phyloP scores from a whole-genome alignment of 2,113 vertebrate genomes.

The Bujurquina vittata region DNA sequence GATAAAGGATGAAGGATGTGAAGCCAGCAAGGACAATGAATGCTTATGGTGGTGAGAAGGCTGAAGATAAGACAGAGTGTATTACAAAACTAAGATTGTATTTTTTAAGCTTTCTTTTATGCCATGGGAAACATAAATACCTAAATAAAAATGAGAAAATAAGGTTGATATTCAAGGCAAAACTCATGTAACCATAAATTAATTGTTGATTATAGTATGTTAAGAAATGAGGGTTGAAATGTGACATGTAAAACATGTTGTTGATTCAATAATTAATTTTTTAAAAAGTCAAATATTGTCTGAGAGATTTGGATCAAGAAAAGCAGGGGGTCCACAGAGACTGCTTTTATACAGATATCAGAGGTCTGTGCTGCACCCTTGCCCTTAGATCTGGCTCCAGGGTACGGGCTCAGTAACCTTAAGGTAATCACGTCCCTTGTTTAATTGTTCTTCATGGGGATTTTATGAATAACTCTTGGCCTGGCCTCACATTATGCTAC shows the following conservation, averaged over 20 bases:
- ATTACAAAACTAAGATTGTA: not conserved
- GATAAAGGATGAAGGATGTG: not conserved
- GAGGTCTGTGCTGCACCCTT: too few relatives aligned
- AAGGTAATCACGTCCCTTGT: too few relatives aligned
- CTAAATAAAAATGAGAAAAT: not conserved
- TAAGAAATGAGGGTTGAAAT: not conserved
- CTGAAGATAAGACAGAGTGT: not conserved
- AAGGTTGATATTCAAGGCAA: not conserved
- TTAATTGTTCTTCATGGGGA: too few relatives aligned
- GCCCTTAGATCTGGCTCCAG: not conserved
- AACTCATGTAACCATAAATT: accelerated
- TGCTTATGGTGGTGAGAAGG: accelerated
- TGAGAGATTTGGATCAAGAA: too few relatives aligned
- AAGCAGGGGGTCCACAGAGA: too few relatives aligned
- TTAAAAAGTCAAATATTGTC: too few relatives aligned
- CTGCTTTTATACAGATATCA: too few relatives aligned
- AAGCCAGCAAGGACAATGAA: not conserved
- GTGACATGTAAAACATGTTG: not conserved
- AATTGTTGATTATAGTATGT: accelerated
- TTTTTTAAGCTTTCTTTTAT: not conserved
- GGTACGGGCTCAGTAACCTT: not conserved
- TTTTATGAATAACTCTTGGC: not conserved
- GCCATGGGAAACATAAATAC: accelerated
- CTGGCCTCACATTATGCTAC: too few relatives aligned
- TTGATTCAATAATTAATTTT: too few relatives aligned